phyloP scores from a whole-genome alignment of 2,797 vertebrate genomes.

The Sciurus vulgaris region DNA sequence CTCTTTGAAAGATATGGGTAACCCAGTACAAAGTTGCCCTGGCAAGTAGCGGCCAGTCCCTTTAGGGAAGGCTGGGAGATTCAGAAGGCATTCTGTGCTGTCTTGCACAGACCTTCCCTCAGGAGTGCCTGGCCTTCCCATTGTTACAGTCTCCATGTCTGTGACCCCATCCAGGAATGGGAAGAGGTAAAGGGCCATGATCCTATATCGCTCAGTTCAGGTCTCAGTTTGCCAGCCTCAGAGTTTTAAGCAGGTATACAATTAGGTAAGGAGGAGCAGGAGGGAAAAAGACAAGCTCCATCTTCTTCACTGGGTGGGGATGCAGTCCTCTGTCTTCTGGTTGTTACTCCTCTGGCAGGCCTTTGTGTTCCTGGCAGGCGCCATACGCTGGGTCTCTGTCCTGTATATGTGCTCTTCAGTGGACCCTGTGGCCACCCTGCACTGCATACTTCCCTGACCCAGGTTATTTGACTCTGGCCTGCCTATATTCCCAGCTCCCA shows the following conservation, averaged over 20 bases:
- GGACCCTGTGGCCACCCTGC: background rate
- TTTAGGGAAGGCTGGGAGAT: background rate
- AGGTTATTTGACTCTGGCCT: background rate
- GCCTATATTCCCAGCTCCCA: background rate
- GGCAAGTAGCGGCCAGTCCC: background rate
- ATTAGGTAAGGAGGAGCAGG: background rate
- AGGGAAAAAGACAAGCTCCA: background rate
- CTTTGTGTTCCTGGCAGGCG: background rate
- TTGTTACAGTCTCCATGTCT: background rate
- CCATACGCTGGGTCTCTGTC: background rate
- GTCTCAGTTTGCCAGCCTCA: background rate
- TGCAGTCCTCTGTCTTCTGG: fast-evolving
- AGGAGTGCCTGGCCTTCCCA: background rate
- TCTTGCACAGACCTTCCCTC: background rate
- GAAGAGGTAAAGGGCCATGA: background rate
- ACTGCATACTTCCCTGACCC: background rate
- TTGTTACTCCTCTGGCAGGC: background rate
- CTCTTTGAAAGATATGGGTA: background rate
- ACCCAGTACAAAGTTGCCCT: background rate
- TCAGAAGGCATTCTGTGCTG: fast-evolving
- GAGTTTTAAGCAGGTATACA: background rate
- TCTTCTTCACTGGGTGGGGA: fast-evolving
- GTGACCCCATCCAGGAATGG: background rate
- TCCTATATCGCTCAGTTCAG: background rate
- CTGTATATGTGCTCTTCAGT: background rate